These are phyloP conservation scores for Nemotelus nigrinus DNA, from an alignment of 2,888 invertebrate species.

Conservation along the genomic window DNA sequence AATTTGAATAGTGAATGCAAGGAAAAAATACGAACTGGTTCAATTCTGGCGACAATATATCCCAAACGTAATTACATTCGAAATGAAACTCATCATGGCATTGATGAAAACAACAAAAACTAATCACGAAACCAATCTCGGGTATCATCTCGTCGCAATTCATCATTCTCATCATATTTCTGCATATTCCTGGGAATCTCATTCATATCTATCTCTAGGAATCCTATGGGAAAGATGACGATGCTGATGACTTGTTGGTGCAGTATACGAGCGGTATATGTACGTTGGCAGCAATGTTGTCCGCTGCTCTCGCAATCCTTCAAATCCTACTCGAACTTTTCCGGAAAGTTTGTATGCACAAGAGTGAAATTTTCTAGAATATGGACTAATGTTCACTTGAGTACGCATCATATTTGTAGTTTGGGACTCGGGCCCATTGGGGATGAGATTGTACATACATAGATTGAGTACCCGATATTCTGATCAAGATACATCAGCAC, in stretches of 20 bases:
- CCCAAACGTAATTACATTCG: constrained; percentile 44
- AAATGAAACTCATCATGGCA: constrained; percentile 43
- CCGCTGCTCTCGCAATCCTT: neutral
- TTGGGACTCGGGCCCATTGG: too few relatives aligned
- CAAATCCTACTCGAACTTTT: constrained; percentile 19
- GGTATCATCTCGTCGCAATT: constrained; percentile 52
- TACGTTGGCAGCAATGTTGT: constrained; percentile 1
- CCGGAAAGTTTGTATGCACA: constrained; percentile 5
- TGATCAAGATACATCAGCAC: too few relatives aligned
- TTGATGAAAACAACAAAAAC: constrained; percentile 47
- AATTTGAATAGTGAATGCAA: neutral
- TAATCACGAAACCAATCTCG: constrained; percentile 54
- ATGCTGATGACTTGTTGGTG: neutral
- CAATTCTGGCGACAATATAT: constrained; percentile 33
- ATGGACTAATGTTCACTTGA: constrained; percentile 11
- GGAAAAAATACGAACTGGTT: constrained; percentile 1
- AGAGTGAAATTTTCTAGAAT: neutral
- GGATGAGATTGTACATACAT: too few relatives aligned
- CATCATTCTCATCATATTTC: constrained; percentile 49
- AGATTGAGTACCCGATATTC: too few relatives aligned
- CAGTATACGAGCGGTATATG: neutral
- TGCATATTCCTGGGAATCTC: constrained; percentile 34
- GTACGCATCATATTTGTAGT: neutral
- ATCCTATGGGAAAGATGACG: constrained; percentile 8
- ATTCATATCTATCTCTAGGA: constrained; percentile 25